Conservation (phyloP, 2,113 vertebrate species). For the Dunckerocampus dactyliophorus region DNA sequence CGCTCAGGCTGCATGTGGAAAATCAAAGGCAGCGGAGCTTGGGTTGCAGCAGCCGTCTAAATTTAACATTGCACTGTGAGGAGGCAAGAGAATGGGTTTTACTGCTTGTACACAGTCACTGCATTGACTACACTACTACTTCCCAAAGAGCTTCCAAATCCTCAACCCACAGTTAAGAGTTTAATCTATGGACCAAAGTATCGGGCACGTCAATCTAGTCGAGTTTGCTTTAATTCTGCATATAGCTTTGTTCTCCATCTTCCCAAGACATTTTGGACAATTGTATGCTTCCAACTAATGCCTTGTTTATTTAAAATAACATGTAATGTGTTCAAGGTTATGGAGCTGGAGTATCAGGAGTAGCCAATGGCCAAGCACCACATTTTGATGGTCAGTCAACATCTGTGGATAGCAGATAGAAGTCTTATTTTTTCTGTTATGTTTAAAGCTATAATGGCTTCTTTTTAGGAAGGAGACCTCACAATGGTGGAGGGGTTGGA, state of each 20-base stretch:
- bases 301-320: background rate
- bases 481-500: slow-evolving; percentile 31
- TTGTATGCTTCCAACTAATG: too few species aligned
- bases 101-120: slow-evolving; percentile 57
- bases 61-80: slow-evolving; percentile 66
- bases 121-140: slow-evolving; percentile 36
- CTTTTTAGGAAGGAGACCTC: slow-evolving; percentile 38
- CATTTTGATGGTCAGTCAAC: slow-evolving; percentile 39
- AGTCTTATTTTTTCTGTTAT: too few species aligned
- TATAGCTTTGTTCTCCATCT: too few species aligned
- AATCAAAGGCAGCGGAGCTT: slow-evolving; percentile 57
- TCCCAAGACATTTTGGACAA: too few species aligned
- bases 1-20: slow-evolving; percentile 15
- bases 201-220: too few species aligned
- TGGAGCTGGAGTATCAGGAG: slow-evolving; percentile 20
- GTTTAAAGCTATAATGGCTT: background rate
- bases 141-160: slow-evolving; percentile 7
- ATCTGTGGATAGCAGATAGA: background rate
- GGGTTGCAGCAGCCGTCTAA: slow-evolving; percentile 54
- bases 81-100: slow-evolving; percentile 50
- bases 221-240: too few species aligned
- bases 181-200: too few species aligned
- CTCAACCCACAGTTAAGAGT: background rate
- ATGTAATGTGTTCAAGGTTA: slow-evolving; percentile 44
- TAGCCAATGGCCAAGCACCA: slow-evolving; percentile 40